These are phyloP conservation scores for Helarctos malayanus DNA, from an alignment of 2,797 vertebrate species.

Conservation along the genomic window DNA sequence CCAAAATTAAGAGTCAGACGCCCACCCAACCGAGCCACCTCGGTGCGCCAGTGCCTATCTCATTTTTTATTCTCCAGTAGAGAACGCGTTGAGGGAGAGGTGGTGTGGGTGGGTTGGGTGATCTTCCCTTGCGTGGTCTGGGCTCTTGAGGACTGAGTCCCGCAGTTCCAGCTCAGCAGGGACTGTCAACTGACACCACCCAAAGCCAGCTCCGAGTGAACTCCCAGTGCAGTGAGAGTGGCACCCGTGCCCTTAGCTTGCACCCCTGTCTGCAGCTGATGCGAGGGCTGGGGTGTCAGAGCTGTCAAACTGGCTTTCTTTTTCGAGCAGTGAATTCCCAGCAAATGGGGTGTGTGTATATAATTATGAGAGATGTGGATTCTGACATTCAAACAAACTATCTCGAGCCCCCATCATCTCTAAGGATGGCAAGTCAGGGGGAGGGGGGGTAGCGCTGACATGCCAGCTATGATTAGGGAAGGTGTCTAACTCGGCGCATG, in stretches of 20 bases:
- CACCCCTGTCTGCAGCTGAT: not conserved
- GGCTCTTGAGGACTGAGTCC: not conserved
- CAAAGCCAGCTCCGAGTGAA: not conserved
- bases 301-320: slow-evolving; percentile 48
- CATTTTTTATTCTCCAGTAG: not conserved
- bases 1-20: not conserved
- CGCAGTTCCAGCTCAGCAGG: accelerated
- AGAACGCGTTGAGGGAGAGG: not conserved
- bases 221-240: not conserved
- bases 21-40: not conserved
- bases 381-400: slow-evolving; percentile 79
- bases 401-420: slow-evolving; percentile 37
- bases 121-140: not conserved
- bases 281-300: not conserved
- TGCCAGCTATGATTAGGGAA: slow-evolving; percentile 68
- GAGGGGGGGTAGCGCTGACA: not conserved
- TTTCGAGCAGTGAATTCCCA: not conserved
- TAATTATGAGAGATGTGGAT: slow-evolving; percentile 76
- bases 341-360: slow-evolving; percentile 75
- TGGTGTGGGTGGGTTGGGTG: accelerated
- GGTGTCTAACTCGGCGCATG: not conserved
- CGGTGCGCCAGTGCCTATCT: not conserved
- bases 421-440: slow-evolving; percentile 1
- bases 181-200: not conserved
- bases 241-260: not conserved